Percentiles rank a stretch among this genome's conserved stretches.
Conservation (phyloP, 1,140 invertebrate genomes). For the Zaprionus tsacasi region DNA sequence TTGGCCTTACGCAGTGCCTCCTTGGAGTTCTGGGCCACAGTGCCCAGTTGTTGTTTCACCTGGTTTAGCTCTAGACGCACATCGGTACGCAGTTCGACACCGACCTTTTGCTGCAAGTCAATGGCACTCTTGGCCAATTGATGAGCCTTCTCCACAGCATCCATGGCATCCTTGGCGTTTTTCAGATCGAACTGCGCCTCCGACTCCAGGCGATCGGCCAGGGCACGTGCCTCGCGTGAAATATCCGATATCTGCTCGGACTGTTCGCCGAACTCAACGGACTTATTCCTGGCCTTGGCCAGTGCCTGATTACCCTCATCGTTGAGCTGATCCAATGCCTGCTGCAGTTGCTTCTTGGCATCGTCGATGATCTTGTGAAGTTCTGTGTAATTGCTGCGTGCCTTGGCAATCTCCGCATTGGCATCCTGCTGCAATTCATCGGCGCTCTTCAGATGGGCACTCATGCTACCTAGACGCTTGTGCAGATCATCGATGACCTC, state of each 20-base stretch:
- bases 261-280: slow-evolving; percentile 94
- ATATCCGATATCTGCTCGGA: slow-evolving; percentile 96
- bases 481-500: slow-evolving; percentile 89
- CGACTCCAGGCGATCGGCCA: slow-evolving; percentile 91
- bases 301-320: slow-evolving; percentile 92
- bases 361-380: slow-evolving; percentile 90
- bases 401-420: slow-evolving; percentile 86
- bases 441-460: slow-evolving; percentile 87
- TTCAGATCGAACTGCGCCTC: slow-evolving; percentile 91
- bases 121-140: slow-evolving; percentile 92
- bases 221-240: slow-evolving; percentile 92
- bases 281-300: slow-evolving; percentile 91
- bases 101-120: slow-evolving; percentile 91
- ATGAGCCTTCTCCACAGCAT: slow-evolving; percentile 92
- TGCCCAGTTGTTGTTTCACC: slow-evolving; percentile 88
- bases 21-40: slow-evolving; percentile 88
- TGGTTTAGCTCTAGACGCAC: slow-evolving; percentile 85
- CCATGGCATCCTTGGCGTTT: slow-evolving; percentile 91
- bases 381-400: slow-evolving; percentile 88
- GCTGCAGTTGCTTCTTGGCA: slow-evolving; percentile 89
- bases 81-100: slow-evolving; percentile 87
- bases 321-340: slow-evolving; percentile 90
- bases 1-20: slow-evolving; percentile 90
- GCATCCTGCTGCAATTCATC: slow-evolving; percentile 87
- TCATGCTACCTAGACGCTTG: slow-evolving; percentile 88